phyloP scores from a whole-genome alignment of 2,888 invertebrate genomes.

The Troglohyphantes excavatus region DNA sequence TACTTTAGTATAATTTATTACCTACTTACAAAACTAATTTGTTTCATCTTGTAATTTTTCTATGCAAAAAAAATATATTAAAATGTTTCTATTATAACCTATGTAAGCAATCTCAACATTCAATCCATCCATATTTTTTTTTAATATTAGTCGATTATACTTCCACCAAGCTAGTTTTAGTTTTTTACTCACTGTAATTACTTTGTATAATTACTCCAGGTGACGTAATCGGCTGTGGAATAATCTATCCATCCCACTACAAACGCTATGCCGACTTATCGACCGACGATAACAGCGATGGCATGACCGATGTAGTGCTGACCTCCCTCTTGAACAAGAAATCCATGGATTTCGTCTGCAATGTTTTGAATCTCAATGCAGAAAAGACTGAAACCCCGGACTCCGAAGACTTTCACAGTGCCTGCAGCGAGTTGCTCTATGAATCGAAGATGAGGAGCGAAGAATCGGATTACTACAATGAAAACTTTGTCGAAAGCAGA shows the following conservation, averaged over 20 bases:
- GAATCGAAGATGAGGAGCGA: slow-evolving; percentile 6
- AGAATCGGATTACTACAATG: slow-evolving; percentile 69
- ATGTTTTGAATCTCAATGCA: slow-evolving; percentile 62
- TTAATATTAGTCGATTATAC: no score
- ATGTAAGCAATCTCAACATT: no score
- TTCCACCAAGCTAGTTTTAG: no score
- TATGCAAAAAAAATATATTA: no score
- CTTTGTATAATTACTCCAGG: slow-evolving; percentile 43
- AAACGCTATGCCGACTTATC: slow-evolving; percentile 72
- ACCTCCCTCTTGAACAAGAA: slow-evolving; percentile 65
- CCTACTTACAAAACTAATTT: no score
- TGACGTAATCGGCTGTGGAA: slow-evolving; percentile 71
- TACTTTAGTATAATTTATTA: no score
- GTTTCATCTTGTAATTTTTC: no score
- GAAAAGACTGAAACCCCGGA: neutral
- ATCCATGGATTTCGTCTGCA: slow-evolving; percentile 70
- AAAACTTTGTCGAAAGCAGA: slow-evolving; percentile 74
- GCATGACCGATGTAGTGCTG: slow-evolving; percentile 75
- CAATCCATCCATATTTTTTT: neutral
- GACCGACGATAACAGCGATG: slow-evolving; percentile 75
- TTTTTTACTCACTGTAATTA: no score
- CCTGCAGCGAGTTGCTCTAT: neutral
- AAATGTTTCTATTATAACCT: no score
- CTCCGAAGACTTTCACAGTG: slow-evolving; percentile 16
- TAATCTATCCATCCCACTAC: slow-evolving; percentile 69